Evolutionary conservation across 2,888 invertebrate species (phyloP), one percentile per base, ranked within the genome.

Genomic region (Noctua janthe): DNA sequence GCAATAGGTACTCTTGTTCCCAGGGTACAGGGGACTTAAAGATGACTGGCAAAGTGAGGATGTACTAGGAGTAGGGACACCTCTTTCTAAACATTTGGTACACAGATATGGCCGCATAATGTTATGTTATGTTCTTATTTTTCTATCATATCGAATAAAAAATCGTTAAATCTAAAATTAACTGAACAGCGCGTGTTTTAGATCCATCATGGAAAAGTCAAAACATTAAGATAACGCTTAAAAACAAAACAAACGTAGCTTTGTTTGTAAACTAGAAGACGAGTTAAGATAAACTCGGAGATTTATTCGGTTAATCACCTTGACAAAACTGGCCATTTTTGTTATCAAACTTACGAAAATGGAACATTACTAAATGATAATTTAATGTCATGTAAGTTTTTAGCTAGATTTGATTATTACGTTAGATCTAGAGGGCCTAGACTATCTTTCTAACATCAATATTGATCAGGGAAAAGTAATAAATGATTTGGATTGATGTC

Each of bases 131-230:
- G n/a, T 62, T 29, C 29, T 62, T 29, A 62, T 29, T 64, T 62
- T 35, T 35, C 17, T 64, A 35, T 64, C 15, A 29, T 29, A 29
- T 35, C 35, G 2, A 35, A 35, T 35, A 35, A n/a, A n/a, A n/a
- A n/a, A n/a, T n/a, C n/a, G 54, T 54, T 54, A 20, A 17, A 20
- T 71, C 47, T 82, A 62, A 82, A 64, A 54, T 74, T 49, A 70
- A 75, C 49, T 39, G 15, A 56, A n/a, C 39, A 82, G 62, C 70
- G 56, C 54, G 56, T 69, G 78, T 62, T 82, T 72, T 47, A 20
- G 15, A 83, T 83, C 62, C 2, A 78, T 82, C 82, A 83, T n/a
- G 39, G 23, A n/a, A n/a, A 76, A 66, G 71, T 72, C 69, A 72
- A 67, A 59, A 83, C 23, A 72, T 69, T 39, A 39, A 49, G 83